Base-by-base conservation (phyloP, 2,888 invertebrate genomes). In the Ctenicera cuprea region DNA sequence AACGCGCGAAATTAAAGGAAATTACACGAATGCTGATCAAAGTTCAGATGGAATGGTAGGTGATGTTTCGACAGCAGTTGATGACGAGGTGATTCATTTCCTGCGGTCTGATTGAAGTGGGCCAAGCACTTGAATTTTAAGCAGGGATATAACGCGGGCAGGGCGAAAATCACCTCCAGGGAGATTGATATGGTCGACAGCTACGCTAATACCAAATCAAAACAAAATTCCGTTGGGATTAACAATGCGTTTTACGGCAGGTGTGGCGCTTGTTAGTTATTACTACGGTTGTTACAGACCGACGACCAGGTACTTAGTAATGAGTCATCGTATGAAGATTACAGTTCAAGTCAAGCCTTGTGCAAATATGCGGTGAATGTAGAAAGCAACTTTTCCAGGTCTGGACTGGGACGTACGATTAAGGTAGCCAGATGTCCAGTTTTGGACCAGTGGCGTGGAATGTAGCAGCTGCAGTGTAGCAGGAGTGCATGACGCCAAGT, bases 1-100 rank as follows among this genome's bases (percentile, higher is more conserved):
- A 64, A 62, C 57, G 64, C 54, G 71, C 67, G 48, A 71, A 70
- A 70, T 74, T 71, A 71, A 64, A 71, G 71, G 74, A 71, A 74
- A 71, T 71, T 71, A 71, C 64, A 71, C 57, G 59, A 57, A 71
- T 74, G 20, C 57, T 69, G 63, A 73, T 63, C 64, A 59, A 64
- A 62, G 68, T 62, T 61, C 71, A 41, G 59, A 71, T 45, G 65
- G 57, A 12, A n/a, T 43, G 18, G 45, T 48, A 37, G 70, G 50
- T 59, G 70, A 20, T 57, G 57, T 38, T 37, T 48, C 38, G 20
- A 52, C 52, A 30, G 45, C 30, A 20, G 14, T n/a, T 69, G 69
- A 61, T 62, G 54, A 43, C 30, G 61, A 20, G 18, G 33, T 69
- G 69, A 69, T 69, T 69, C 59, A 59, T 52, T 52, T 38, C 33